Evolutionary conservation across 2,888 invertebrate species (phyloP), one percentile per base, ranked within the genome.

Genomic region (Mactromeris polynyma): DNA sequence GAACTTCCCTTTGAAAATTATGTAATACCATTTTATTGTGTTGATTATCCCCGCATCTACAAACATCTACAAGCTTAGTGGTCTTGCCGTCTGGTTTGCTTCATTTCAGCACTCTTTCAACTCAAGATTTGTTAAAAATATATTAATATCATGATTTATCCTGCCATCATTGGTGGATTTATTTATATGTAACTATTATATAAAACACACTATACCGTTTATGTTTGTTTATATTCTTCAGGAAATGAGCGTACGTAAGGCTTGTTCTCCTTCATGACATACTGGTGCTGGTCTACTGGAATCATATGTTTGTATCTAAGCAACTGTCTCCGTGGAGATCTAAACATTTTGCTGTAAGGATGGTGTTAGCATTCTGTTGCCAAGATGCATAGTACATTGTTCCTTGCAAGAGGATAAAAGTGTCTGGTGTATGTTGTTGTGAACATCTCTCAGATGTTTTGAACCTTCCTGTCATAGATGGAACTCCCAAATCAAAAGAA

Each of bases 211-310:
- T 26, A 46, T 80, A 64, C 33, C 64, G 14, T 80, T 73, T 82
- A 69, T 86, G 31, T 33, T 14, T 73, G 26, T 73, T 73, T 33
- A 19, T 84, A 73, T 82, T 46, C 94, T 93, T 33, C 93, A 96
- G 96, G 95, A 95, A 86, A 94, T 95, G 94, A 95, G 95, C 91
- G 95, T 96, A 17, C 87, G 95, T 83, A 95, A 94, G 89, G 94
- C 95, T 7, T 95, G 95, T 92, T 90, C 92, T 9, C 92, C 94
- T 31, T 83, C 92, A 17, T 86, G 78, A 87, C 82, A 46, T 26
- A 33, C 40, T 33, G 33, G 69, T 36, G 36, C 36, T 33, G 73
- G 36, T 36, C 36, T 36, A 2, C 36, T 36, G 73, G 19, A 33
- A 73, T 73, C 14, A 73, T 73, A 33, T 73, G 73, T 36, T 11